Conservation (phyloP, 2,113 vertebrate genomes). For the Athene noctua region DNA sequence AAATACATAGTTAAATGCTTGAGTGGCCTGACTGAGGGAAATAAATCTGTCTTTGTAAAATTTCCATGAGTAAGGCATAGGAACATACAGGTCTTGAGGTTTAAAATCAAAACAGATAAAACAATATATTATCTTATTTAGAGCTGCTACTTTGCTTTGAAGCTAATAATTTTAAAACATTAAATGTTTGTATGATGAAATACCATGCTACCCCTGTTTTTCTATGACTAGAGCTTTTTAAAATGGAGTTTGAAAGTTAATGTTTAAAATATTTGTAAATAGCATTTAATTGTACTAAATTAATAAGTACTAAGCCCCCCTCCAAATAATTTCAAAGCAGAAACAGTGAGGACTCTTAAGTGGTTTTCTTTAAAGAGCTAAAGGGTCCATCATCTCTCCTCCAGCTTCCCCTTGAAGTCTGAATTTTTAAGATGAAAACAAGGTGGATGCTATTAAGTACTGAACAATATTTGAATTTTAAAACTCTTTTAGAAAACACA, state of each 20-base stretch:
- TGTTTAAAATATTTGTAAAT: neutral
- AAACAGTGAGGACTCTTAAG: fast-evolving
- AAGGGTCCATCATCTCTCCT: neutral
- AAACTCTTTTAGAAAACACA: neutral
- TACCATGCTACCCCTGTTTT: neutral
- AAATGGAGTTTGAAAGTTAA: neutral
- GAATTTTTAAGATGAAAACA: neutral
- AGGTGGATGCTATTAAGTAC: neutral
- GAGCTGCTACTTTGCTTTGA: neutral
- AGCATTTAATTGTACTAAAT: neutral
- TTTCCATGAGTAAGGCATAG: neutral
- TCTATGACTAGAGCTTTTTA: neutral
- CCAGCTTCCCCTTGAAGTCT: neutral
- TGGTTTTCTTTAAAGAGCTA: neutral
- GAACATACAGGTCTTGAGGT: neutral
- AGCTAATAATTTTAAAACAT: neutral
- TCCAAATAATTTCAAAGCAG: neutral
- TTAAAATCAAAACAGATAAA: neutral
- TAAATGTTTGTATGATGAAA: neutral
- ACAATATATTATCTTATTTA: neutral
- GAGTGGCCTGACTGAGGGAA: neutral
- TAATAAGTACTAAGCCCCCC: neutral
- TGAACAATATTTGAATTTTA: neutral
- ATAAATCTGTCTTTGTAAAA: neutral
- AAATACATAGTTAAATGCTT: neutral